phyloP scores from a whole-genome alignment of 2,797 vertebrate species.

The Lithobates pipiens region DNA sequence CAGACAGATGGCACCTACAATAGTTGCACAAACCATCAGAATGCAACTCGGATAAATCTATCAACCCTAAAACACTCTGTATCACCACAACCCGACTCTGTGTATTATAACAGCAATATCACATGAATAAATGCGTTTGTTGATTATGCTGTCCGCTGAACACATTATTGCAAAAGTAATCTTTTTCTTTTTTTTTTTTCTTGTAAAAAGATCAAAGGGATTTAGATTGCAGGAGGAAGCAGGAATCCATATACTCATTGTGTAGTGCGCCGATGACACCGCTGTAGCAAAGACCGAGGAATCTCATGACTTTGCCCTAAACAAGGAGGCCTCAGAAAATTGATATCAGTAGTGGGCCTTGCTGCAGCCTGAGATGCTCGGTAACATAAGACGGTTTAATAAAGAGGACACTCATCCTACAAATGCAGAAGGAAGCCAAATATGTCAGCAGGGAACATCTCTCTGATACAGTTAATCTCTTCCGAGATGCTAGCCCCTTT shows the following conservation, averaged over 20 bases:
- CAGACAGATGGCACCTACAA: not conserved
- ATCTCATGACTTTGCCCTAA: constrained; percentile 58
- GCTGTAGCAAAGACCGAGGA: not conserved
- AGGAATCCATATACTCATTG: constrained; percentile 24
- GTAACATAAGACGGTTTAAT: constrained; percentile 60
- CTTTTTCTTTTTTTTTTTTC: constrained; percentile 38
- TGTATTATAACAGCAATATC: constrained; percentile 20
- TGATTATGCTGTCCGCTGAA: constrained; percentile 32
- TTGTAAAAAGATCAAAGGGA: constrained; percentile 37
- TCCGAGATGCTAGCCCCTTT: constrained; percentile 61
- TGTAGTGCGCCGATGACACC: not conserved
- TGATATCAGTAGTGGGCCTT: constrained; percentile 42
- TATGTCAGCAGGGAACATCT: constrained; percentile 58
- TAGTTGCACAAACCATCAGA: not conserved
- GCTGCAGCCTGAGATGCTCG: constrained; percentile 42
- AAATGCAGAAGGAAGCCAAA: constrained; percentile 65
- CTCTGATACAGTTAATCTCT: constrained; percentile 62
- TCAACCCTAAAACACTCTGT: not conserved
- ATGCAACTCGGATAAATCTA: constrained; percentile 21
- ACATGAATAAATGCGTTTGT: constrained; percentile 24
- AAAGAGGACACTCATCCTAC: constrained; percentile 59
- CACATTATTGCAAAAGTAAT: constrained; percentile 30
- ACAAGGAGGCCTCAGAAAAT: constrained; percentile 41
- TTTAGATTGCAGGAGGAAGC: constrained; percentile 24
- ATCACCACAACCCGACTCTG: not conserved